Evolutionary conservation across 2,797 vertebrate species (phyloP), one percentile per base, ranked within the genome.

Genomic region (Onychomys arenicola): DNA sequence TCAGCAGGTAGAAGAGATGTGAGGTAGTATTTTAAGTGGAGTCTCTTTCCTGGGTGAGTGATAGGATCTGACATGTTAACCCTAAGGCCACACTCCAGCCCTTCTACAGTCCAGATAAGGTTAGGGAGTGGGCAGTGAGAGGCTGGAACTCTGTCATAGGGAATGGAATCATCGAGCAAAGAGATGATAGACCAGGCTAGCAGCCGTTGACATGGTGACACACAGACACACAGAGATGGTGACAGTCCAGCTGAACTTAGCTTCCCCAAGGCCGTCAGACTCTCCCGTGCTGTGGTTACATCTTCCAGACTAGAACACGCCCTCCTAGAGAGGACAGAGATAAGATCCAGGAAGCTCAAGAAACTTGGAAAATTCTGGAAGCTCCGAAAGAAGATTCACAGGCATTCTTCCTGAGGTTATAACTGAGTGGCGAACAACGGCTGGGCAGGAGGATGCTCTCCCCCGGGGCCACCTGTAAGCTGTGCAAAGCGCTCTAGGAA

Each of bases 201-300:
- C n/a, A 77, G 59, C 73, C 3, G 2, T 7, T 17, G 13, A 14
- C 13, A 2, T 0, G 4, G 61, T 11, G 49, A 46, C 55, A 16
- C 2, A 25, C 0, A 7, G 10, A 8, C 49, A 19, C 14, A 0
- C 32, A 32, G n/a, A 61, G 52, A 55, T 25, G 0, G 49, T 7
- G 57, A 43, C 57, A 12, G 5, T 8, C 27, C 23, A 25, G 8
- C 13, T 5, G 32, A 25, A 57, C 29, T 19, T 17, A 1, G 13
- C 2, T 6, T 23, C 57, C 23, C 23, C 14, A 16, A 59, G 34
- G 34, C 55, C 49, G 17, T 32, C 91, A 63, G 32, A 12, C n/a
- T 29, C 16, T 34, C 37, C 52, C 29, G 6, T 7, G 5, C 11
- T 46, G 4, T 34, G 37, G 11, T 55, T 89, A 5, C 6, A 29